These are phyloP conservation scores for Caenorhabditis plicata DNA, from an alignment of 2,888 invertebrate species.

Conservation along the genomic window DNA sequence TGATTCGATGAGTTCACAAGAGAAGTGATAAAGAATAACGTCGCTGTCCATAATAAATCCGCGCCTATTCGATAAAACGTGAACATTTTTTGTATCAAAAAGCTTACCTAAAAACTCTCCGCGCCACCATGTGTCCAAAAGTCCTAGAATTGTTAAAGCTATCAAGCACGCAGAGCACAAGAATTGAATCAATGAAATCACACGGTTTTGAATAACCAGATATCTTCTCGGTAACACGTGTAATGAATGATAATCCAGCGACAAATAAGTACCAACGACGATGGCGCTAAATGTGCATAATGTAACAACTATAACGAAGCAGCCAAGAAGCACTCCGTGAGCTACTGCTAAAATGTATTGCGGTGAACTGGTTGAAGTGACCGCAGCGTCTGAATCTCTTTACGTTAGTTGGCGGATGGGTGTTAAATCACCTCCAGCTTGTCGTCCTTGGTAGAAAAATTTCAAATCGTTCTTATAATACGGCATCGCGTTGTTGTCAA, in stretches of 20 bases:
- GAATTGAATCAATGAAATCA: slow-evolving; percentile 46
- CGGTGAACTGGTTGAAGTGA: slow-evolving; percentile 46
- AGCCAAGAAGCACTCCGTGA: slow-evolving; percentile 59
- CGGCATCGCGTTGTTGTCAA: slow-evolving; percentile 61
- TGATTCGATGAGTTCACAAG: slow-evolving; percentile 53
- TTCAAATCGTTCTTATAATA: slow-evolving; percentile 62
- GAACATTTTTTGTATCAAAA: too few species aligned
- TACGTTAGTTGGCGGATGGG: slow-evolving; percentile 9
- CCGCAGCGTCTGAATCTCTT: slow-evolving; percentile 26
- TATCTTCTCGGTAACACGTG: slow-evolving; percentile 3
- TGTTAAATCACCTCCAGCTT: slow-evolving; percentile 30
- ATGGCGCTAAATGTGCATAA: slow-evolving; percentile 53
- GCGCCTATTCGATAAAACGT: too few species aligned
- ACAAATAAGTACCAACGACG: slow-evolving; percentile 51
- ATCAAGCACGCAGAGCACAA: slow-evolving; percentile 59
- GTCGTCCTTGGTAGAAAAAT: slow-evolving; percentile 47
- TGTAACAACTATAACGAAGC: slow-evolving; percentile 53
- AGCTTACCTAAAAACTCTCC: slow-evolving; percentile 61
- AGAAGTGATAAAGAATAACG: slow-evolving; percentile 56
- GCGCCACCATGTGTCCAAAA: slow-evolving; percentile 56
- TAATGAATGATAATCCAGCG: slow-evolving; percentile 46
- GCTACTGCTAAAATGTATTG: slow-evolving; percentile 58
- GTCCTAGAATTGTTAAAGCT: slow-evolving; percentile 56
- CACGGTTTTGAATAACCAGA: background rate
- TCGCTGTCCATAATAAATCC: slow-evolving; percentile 61